Conservation (phyloP, 2,113 vertebrate species). For the Chloropsis cyanopogon region DNA sequence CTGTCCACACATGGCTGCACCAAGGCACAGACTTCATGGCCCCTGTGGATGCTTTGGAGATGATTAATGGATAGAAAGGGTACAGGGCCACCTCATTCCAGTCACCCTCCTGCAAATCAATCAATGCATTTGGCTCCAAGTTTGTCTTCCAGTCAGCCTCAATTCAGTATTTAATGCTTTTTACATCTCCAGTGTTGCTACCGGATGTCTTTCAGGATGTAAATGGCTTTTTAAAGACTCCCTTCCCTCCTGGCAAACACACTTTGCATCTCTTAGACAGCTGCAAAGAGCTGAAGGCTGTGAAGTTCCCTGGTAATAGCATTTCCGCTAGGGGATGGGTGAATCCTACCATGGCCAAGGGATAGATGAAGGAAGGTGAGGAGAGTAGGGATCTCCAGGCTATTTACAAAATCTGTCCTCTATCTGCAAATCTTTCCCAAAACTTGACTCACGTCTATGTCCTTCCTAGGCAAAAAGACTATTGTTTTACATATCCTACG, state of each 20-base stretch:
- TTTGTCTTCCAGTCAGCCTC: slow-evolving; percentile 4
- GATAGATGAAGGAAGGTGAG: not conserved
- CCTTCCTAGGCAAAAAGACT: not conserved
- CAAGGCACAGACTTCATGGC: not conserved
- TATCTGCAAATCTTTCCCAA: not conserved
- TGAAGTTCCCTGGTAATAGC: not conserved
- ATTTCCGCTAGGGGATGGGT: not conserved
- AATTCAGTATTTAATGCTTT: not conserved
- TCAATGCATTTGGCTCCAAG: not conserved
- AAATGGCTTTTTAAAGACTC: slow-evolving; percentile 36
- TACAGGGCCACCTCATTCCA: not conserved
- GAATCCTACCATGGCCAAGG: not conserved
- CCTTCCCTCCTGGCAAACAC: not conserved
- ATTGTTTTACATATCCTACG: not conserved
- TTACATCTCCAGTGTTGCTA: not conserved
- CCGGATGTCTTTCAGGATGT: not conserved
- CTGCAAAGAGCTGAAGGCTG: not conserved
- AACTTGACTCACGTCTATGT: not conserved
- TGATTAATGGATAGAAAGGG: not conserved
- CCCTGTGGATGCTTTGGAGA: not conserved
- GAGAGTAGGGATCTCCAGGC: not conserved
- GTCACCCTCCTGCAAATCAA: not conserved
- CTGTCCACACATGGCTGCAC: not conserved
- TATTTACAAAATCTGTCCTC: not conserved
- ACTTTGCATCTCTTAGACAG: not conserved